A percentile compares a stretch with the other conserved stretches of the same genome.
These are phyloP conservation scores for Syngnathus typhle DNA, from an alignment of 2,113 vertebrate species.

Conservation along the genomic window DNA sequence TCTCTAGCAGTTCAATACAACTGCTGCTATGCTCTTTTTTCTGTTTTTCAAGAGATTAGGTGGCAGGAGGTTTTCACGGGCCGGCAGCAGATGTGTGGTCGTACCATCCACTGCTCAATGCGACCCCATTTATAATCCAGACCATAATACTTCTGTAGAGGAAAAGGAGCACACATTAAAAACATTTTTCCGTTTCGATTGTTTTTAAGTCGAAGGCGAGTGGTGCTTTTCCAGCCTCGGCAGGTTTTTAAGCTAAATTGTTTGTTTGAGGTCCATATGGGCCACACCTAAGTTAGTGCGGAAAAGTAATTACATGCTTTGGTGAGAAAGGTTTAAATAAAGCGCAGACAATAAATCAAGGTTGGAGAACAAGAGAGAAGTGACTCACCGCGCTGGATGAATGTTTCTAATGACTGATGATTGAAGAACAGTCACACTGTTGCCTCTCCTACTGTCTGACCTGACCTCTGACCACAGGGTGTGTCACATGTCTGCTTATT, in stretches of 20 bases:
- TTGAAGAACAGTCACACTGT: background rate
- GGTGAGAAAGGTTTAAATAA: background rate
- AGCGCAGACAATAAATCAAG: background rate
- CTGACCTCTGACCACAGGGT: constrained; percentile 24
- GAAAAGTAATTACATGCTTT: background rate
- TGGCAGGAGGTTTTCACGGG: constrained; percentile 3
- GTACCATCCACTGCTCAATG: constrained; percentile 99
- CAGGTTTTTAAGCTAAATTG: background rate
- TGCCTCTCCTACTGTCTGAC: background rate
- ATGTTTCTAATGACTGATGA: constrained; percentile 5
- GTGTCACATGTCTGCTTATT: constrained; percentile 4
- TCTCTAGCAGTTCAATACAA: background rate
- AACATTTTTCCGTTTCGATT: background rate
- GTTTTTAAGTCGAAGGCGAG: background rate
- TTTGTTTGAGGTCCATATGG: background rate
- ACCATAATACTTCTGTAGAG: constrained; percentile 85
- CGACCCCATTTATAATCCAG: constrained; percentile 93
- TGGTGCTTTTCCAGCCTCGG: background rate
- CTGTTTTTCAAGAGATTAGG: background rate
- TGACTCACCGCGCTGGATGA: constrained; percentile 2
- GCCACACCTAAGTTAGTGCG: background rate
- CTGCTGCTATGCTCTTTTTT: background rate
- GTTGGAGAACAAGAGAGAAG: background rate
- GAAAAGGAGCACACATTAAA: constrained; percentile 3
- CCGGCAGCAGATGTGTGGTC: constrained; percentile 9